These are phyloP conservation scores for Acanthosepion esculentum DNA, from an alignment of 2,888 invertebrate genomes.

Conservation along the genomic window DNA sequence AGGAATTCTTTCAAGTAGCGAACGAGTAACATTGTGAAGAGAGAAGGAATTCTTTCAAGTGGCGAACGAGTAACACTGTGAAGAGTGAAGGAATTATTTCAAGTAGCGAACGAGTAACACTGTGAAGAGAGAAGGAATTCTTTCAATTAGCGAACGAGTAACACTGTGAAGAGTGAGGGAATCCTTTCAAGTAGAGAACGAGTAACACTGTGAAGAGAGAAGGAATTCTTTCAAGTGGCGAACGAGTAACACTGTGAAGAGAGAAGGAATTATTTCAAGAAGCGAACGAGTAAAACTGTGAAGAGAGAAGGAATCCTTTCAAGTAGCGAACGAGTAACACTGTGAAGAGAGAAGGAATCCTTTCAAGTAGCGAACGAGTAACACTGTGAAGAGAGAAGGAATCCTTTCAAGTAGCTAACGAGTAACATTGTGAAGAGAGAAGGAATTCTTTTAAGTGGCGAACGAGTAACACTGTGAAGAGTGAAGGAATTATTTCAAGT, in stretches of 20 bases:
- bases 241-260: not conserved
- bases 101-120: too few relatives aligned
- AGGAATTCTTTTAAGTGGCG: too few relatives aligned
- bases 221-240: not conserved
- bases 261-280: too few relatives aligned
- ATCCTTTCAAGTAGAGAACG: too few relatives aligned
- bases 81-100: too few relatives aligned
- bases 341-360: too few relatives aligned
- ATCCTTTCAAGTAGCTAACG: not conserved
- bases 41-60: constrained; percentile 10
- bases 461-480: too few relatives aligned
- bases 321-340: not conserved
- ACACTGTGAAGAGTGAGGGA: too few relatives aligned
- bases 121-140: constrained; percentile 55
- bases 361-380: too few relatives aligned
- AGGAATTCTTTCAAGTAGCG: too few relatives aligned
- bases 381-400: constrained; percentile 61
- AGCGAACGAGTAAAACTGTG: too few relatives aligned
- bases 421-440: not conserved
- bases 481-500: not conserved
- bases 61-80: not conserved
- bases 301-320: constrained; percentile 39
- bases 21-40: too few relatives aligned
- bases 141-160: not conserved
- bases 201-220: constrained; percentile 63